These are phyloP conservation scores for Idris sp. DNA, from an alignment of 1,140 invertebrate genomes.

Conservation along the genomic window DNA sequence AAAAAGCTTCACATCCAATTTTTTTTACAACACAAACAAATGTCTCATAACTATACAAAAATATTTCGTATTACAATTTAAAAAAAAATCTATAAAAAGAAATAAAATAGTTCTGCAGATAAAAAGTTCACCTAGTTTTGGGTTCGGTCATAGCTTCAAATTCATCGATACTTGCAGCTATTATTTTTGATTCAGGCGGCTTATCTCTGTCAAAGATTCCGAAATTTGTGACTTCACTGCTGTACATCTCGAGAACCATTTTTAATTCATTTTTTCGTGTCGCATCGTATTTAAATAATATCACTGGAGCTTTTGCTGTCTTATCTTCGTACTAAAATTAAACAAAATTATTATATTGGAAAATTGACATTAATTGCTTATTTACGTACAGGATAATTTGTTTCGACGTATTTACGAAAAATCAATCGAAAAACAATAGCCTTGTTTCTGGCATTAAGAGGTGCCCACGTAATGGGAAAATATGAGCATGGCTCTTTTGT, in stretches of 20 bases:
- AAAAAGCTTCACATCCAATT: slow-evolving; percentile 72
- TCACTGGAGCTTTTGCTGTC: slow-evolving; percentile 67
- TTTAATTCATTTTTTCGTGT: slow-evolving; percentile 72
- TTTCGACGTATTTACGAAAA: slow-evolving; percentile 70
- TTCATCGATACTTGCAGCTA: slow-evolving; percentile 70
- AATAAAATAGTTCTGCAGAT: slow-evolving; percentile 3
- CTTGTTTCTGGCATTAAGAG: slow-evolving; percentile 73
- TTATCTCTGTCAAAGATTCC: slow-evolving; percentile 75
- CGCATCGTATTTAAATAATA: slow-evolving; percentile 76
- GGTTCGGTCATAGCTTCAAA: slow-evolving; percentile 68
- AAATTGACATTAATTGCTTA: slow-evolving; percentile 7
- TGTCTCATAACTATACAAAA: slow-evolving; percentile 70
- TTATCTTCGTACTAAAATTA: slow-evolving; percentile 73
- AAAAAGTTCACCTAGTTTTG: slow-evolving; percentile 68
- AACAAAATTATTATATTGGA: no score
- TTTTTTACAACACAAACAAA: slow-evolving; percentile 75
- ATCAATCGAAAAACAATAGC: slow-evolving; percentile 67
- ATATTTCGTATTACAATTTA: slow-evolving; percentile 9
- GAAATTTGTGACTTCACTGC: slow-evolving; percentile 71
- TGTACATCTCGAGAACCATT: slow-evolving; percentile 70
- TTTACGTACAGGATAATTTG: slow-evolving; percentile 69
- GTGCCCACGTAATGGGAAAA: slow-evolving; percentile 72
- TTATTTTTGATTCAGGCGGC: slow-evolving; percentile 71
- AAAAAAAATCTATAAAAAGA: no score
- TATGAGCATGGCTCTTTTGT: slow-evolving; percentile 65